A percentile compares a stretch with the other conserved stretches of the same genome.
Conservation (phyloP, 2,888 invertebrate genomes). For the Acleris literana region DNA sequence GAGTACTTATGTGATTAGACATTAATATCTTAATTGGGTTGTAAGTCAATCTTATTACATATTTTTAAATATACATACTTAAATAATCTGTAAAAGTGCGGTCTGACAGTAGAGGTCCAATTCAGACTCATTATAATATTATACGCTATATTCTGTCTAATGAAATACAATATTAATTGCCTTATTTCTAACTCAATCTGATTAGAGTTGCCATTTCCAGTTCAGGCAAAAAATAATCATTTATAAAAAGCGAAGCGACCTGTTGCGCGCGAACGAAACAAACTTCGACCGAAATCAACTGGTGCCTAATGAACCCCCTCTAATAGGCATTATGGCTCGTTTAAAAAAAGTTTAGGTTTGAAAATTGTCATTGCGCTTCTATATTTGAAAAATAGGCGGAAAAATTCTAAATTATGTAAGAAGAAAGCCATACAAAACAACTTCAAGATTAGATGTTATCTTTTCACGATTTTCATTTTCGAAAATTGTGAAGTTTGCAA, state of each 20-base stretch:
- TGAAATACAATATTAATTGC: background rate
- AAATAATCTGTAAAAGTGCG: too few species aligned
- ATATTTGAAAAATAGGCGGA: background rate
- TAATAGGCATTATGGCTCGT: slow-evolving; percentile 8
- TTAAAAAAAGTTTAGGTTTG: background rate
- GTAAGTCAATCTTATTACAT: too few species aligned
- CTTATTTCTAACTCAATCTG: background rate
- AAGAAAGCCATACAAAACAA: too few species aligned
- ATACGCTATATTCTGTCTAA: background rate
- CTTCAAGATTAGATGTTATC: too few species aligned
- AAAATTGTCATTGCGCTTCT: background rate
- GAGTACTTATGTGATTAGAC: too few species aligned
- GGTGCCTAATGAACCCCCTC: slow-evolving; percentile 13
- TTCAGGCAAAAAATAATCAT: slow-evolving; percentile 14
- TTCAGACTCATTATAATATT: too few species aligned
- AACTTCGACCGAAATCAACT: slow-evolving; percentile 1
- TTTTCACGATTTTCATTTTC: too few species aligned
- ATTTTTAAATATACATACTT: too few species aligned
- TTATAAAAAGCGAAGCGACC: slow-evolving; percentile 10
- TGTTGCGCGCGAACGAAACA: slow-evolving; percentile 14
- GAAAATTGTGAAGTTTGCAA: too few species aligned
- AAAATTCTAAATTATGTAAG: too few species aligned
- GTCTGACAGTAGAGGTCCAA: too few species aligned
- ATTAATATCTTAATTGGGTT: too few species aligned
- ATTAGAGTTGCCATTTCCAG: background rate